A percentile compares a stretch with the other conserved stretches of the same genome.
phyloP scores from a whole-genome alignment of 2,797 vertebrate genomes.

The Ispidina lecontei region DNA sequence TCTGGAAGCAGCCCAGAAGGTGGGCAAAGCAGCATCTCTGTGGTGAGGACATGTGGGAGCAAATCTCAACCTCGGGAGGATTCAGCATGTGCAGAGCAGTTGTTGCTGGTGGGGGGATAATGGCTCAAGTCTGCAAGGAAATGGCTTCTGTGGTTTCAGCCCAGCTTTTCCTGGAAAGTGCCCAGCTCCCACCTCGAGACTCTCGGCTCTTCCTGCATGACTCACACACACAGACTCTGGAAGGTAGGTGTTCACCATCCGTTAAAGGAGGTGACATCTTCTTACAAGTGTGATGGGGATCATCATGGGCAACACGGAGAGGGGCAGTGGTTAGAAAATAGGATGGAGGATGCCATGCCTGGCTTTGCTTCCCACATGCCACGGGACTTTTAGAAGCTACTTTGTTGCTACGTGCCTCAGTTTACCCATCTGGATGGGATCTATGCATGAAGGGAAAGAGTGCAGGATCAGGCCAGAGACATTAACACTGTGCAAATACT shows the following conservation, averaged over 20 bases:
- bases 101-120: not conserved
- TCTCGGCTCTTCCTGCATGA: slow-evolving; percentile 1
- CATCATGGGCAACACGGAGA: accelerated
- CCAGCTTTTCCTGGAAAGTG: slow-evolving; percentile 57
- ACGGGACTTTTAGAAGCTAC: not conserved
- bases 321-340: not conserved
- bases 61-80: not conserved
- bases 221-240: not conserved
- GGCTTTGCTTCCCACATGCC: not conserved
- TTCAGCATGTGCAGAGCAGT: not conserved
- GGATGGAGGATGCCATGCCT: not conserved
- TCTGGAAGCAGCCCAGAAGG: not conserved
- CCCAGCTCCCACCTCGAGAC: slow-evolving; percentile 39
- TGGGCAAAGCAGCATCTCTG: not conserved
- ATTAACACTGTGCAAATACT: slow-evolving; percentile 58
- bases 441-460: not conserved
- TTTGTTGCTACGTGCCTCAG: slow-evolving; percentile 15
- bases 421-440: not conserved
- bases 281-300: not conserved
- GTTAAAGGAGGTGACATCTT: not conserved
- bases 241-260: not conserved
- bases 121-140: not conserved
- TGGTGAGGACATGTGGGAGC: accelerated
- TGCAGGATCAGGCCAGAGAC: not conserved
- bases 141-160: slow-evolving; percentile 17